Conservation (phyloP, 1,140 invertebrate genomes). For the Thaumetopoea pityocampa region DNA sequence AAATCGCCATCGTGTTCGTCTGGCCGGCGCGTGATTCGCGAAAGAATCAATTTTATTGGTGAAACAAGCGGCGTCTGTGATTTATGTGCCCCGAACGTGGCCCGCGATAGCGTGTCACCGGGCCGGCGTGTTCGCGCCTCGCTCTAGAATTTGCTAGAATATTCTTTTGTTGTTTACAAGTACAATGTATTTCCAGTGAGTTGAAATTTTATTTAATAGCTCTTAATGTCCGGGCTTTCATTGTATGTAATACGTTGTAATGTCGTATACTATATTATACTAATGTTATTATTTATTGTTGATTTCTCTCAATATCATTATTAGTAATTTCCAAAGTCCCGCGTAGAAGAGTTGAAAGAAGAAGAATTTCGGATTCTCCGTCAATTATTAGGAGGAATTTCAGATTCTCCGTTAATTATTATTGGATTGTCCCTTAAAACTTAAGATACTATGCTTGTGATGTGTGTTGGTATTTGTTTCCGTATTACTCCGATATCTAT, state of each 20-base stretch:
- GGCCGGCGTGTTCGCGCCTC: constrained; percentile 45
- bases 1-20: constrained; percentile 24
- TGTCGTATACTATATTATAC: neutral
- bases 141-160: constrained; percentile 60
- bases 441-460: too few relatives aligned
- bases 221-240: neutral
- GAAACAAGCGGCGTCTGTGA: constrained; percentile 59
- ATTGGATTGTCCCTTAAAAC: too few relatives aligned
- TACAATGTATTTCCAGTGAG: constrained; percentile 23
- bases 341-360: too few relatives aligned
- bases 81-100: constrained; percentile 61
- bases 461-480: too few relatives aligned
- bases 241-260: neutral
- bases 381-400: too few relatives aligned
- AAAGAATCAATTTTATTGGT: constrained; percentile 69
- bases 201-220: constrained; percentile 8
- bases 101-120: constrained; percentile 55
- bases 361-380: too few relatives aligned
- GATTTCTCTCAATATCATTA: too few relatives aligned
- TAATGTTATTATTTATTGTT: too few relatives aligned
- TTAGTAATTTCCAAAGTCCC: too few relatives aligned
- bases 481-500: too few relatives aligned
- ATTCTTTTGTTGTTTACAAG: constrained; percentile 50
- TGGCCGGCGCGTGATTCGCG: constrained; percentile 30
- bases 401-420: too few relatives aligned